Base-by-base conservation (phyloP, 2,797 vertebrate genomes). In the Oryzias dopingdopingensis region DNA sequence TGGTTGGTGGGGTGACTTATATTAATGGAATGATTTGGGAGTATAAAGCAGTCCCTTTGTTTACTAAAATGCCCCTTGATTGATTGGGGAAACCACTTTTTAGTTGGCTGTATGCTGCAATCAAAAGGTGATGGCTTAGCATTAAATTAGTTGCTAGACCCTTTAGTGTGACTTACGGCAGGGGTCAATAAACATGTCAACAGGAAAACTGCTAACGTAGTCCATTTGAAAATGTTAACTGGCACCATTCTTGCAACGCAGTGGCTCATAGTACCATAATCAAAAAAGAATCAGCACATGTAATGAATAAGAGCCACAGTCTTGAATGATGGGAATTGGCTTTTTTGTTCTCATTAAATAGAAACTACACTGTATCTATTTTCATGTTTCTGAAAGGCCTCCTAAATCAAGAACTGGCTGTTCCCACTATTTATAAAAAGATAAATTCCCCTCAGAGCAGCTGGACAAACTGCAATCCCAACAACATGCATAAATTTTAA, bases 21-120 rank as follows among this genome's bases (percentile, higher is more conserved):
- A 94, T 94, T 94, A 94, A 96, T 91, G 92, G 92, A 93, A 93
- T 92, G 92, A 93, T 94, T 93, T 91, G 90, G 77, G 77, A 87
- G 89, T 83, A 81, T 82, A 82, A 90, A 86, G 88, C 86, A 58
- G 72, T 63, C 66, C 46, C 79, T 70, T 74, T 74, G 59, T 92
- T 94, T 92, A 88, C 85, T 66, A 81, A 66, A 89, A 89, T 82
- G 76, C 62, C 74, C 68, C 47, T 79, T 84, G 83, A 91, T 89
- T 85, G 80, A 91, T 88, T 82, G 64, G 63, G 69, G 50, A 54
- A 22, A 65, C 47, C 61, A 32, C 73, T 62, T 82, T 81, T 81
- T 59, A 40, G 79, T 80, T 82, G 81, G 86, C 84, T 86, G 81
- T 87, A 80, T 61, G 74, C 62, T 67, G 68, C 59, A 78, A 78